phyloP scores from a whole-genome alignment of 2,113 vertebrate species.

The Ivindomyrus marchei region DNA sequence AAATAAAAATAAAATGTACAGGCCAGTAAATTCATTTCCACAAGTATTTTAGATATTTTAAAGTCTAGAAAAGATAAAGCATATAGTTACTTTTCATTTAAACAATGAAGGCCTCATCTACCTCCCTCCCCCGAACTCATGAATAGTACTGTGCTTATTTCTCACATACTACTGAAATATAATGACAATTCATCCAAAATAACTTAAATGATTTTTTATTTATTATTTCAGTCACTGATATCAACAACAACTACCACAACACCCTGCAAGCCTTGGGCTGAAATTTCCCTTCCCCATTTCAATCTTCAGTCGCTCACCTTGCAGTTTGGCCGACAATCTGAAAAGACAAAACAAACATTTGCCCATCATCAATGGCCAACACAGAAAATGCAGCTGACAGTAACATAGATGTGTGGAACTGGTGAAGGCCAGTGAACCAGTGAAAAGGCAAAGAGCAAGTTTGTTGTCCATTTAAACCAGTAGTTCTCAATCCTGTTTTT shows the following conservation, averaged over 20 bases:
- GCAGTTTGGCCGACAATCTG: constrained; percentile 89
- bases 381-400: background rate
- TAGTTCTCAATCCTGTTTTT: too few species aligned
- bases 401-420: background rate
- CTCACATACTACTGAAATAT: background rate
- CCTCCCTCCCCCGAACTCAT: background rate
- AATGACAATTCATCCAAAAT: background rate
- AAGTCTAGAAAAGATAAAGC: background rate
- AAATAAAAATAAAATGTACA: too few species aligned
- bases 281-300: background rate
- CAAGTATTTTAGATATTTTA: background rate
- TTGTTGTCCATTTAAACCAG: background rate
- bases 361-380: background rate
- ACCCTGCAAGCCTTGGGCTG: background rate
- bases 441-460: background rate
- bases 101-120: background rate
- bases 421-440: background rate
- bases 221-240: background rate
- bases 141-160: background rate
- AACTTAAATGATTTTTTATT: background rate
- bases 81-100: background rate
- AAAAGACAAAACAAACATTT: constrained; percentile 4
- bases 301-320: constrained; percentile 70
- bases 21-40: background rate
- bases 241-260: background rate